Conservation (phyloP, 2,888 invertebrate genomes). For the Calliopum simillimum region DNA sequence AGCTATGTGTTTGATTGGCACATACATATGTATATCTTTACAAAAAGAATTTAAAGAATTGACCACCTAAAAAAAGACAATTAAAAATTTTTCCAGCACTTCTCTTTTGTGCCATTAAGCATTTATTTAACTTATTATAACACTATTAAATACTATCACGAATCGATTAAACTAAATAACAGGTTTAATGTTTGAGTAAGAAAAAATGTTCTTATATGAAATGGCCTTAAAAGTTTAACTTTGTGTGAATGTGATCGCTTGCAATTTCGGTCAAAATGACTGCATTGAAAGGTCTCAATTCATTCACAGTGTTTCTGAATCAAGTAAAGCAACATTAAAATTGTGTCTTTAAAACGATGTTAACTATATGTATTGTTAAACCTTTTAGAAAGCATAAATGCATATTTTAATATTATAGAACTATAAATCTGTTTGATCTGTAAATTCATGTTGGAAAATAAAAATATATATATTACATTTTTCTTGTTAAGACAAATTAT, state of each 20-base stretch:
- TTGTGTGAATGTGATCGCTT: not conserved
- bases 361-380: conserved; percentile 36
- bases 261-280: not conserved
- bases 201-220: not conserved
- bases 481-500: not conserved
- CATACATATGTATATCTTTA: not conserved
- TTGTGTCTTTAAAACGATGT: conserved; percentile 45
- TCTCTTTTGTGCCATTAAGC: conserved; percentile 48
- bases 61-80: conserved; percentile 37
- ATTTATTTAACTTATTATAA: conserved; percentile 44
- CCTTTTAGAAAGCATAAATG: conserved; percentile 25
- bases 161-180: conserved; percentile 3
- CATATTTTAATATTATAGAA: conserved; percentile 28
- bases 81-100: conserved; percentile 27
- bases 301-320: conserved; percentile 32
- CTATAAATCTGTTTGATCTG: conserved; percentile 51
- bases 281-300: not conserved
- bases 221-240: conserved; percentile 19
- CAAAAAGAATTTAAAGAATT: conserved; percentile 30
- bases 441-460: conserved; percentile 57
- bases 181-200: not conserved
- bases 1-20: not conserved
- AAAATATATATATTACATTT: conserved; percentile 7
- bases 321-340: conserved; percentile 39
- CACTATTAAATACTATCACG: conserved; percentile 33